Evolutionary conservation across 2,888 invertebrate genomes (phyloP).

Genomic region (Malacosoma neustria): DNA sequence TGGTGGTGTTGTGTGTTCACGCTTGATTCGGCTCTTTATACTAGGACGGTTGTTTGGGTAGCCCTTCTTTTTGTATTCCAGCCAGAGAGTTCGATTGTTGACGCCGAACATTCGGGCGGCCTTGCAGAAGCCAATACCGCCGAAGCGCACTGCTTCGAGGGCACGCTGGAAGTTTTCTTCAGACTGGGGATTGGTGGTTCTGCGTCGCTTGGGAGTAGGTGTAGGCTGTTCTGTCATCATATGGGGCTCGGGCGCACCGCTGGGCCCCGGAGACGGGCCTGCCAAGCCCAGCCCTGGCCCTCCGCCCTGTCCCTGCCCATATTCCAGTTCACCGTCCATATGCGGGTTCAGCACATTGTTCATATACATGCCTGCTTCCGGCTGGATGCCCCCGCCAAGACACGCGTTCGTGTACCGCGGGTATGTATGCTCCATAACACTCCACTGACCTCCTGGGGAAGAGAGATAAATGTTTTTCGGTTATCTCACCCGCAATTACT

Average conservation of each 20-base stretch:
- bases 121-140: conserved; percentile 90
- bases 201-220: conserved; percentile 76
- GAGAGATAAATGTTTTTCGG: conserved; percentile 72
- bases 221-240: conserved; percentile 32
- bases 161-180: conserved; percentile 89
- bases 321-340: conserved; percentile 49
- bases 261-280: conserved; percentile 53
- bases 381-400: conserved; percentile 74
- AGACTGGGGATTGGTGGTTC: conserved; percentile 85
- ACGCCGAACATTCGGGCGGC: conserved; percentile 89
- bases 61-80: conserved; percentile 89
- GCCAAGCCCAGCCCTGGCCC: conserved; percentile 45
- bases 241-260: conserved; percentile 41
- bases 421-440: conserved; percentile 88
- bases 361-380: conserved; percentile 74
- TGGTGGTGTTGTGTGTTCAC: conserved; percentile 79
- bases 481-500: conserved; percentile 31
- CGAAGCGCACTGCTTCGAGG: conserved; percentile 86
- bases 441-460: conserved; percentile 89
- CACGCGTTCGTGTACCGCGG: conserved; percentile 82
- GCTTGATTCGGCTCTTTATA: conserved; percentile 83
- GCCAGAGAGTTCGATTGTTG: conserved; percentile 89
- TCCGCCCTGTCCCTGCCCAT: conserved; percentile 40
- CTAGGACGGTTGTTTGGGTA: conserved; percentile 88
- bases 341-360: conserved; percentile 65